Conservation (phyloP, 1,140 invertebrate genomes). For the Mactra quadrangularis region DNA sequence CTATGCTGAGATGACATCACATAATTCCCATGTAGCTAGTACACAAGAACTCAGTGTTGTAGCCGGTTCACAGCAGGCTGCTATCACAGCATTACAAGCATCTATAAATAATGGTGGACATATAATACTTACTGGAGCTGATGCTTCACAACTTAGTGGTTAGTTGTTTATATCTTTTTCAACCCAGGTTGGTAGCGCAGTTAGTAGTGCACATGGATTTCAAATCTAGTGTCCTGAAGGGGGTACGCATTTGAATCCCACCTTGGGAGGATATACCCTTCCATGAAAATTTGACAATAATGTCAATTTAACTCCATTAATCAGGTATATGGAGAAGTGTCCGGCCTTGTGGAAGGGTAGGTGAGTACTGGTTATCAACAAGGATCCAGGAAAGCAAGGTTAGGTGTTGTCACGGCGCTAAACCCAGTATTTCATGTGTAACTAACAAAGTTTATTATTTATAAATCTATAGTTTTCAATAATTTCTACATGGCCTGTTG, state of each 20-base stretch:
- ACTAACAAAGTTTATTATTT: neutral
- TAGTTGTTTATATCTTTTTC: conserved; percentile 87
- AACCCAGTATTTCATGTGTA: neutral
- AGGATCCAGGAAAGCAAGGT: too few species aligned
- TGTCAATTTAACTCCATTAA: too few species aligned
- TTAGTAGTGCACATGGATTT: too few species aligned
- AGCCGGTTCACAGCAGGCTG: conserved; percentile 88
- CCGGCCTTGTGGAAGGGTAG: too few species aligned
- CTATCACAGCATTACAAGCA: conserved; percentile 40
- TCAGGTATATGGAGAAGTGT: too few species aligned
- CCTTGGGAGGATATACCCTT: too few species aligned
- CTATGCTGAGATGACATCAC: conserved; percentile 39
- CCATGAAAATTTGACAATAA: too few species aligned
- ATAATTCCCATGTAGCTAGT: conserved; percentile 52
- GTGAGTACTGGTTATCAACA: too few species aligned
- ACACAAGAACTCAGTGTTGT: conserved; percentile 89
- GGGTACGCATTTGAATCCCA: too few species aligned
- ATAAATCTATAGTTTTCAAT: neutral
- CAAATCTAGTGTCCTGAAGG: too few species aligned
- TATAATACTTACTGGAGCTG: conserved; percentile 96
- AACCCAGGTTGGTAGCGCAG: too few species aligned
- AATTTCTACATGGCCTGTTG: too few species aligned
- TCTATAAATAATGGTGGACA: conserved; percentile 89
- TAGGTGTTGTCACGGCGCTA: neutral
- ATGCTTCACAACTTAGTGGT: conserved; percentile 86